These are phyloP conservation scores for Ephestia elutella DNA, from an alignment of 1,140 invertebrate species.

Conservation along the genomic window DNA sequence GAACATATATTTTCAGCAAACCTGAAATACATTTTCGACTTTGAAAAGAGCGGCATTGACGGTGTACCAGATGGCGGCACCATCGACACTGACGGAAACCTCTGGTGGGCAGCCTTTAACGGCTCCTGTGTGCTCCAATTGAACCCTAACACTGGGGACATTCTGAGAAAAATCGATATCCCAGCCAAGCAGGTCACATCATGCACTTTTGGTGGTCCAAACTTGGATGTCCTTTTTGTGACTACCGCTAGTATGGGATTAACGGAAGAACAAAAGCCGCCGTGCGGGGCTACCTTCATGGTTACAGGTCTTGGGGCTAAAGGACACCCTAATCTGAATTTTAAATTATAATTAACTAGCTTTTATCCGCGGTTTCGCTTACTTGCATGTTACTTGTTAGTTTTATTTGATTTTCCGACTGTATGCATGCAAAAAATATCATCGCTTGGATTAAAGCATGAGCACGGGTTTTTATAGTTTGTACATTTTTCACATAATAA, in stretches of 20 bases:
- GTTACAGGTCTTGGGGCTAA: constrained; percentile 79
- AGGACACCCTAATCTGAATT: constrained; percentile 60
- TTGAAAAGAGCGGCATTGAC: constrained; percentile 64
- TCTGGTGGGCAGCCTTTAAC: constrained; percentile 81
- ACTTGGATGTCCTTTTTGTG: constrained; percentile 84
- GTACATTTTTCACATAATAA: no score
- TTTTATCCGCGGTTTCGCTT: neutral
- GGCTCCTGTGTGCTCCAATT: constrained; percentile 67
- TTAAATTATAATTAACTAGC: constrained; percentile 23
- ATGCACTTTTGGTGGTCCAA: constrained; percentile 84
- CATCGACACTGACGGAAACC: constrained; percentile 81
- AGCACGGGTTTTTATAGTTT: no score
- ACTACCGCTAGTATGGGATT: constrained; percentile 76
- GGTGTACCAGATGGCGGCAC: constrained; percentile 83
- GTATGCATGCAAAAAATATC: no score
- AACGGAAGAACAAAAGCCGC: constrained; percentile 65
- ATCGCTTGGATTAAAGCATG: no score
- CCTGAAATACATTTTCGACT: constrained; percentile 73
- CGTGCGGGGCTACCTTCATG: constrained; percentile 82
- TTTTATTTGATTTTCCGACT: no score
- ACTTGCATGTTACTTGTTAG: neutral
- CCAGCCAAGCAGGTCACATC: constrained; percentile 85
- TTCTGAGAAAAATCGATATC: constrained; percentile 76
- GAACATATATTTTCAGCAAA: constrained; percentile 68
- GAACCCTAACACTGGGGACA: constrained; percentile 49